phyloP scores from a whole-genome alignment of 2,113 vertebrate species.

The Ceyx margarethae region DNA sequence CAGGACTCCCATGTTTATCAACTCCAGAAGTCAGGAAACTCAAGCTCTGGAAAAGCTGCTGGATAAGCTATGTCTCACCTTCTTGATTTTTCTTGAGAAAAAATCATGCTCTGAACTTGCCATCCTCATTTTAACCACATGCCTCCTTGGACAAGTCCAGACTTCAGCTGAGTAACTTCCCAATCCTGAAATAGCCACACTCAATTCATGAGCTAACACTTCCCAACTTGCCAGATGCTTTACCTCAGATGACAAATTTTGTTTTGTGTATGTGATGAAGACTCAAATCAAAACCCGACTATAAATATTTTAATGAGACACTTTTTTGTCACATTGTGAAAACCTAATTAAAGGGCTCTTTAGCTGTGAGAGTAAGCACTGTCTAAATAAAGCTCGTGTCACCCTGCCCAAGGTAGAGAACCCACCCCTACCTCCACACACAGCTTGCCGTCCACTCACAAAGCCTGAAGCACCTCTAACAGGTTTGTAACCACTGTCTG shows the following conservation, averaged over 20 bases:
- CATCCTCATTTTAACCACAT: neutral
- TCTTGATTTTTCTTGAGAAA: neutral
- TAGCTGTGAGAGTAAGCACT: neutral
- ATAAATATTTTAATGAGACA: conserved; percentile 39
- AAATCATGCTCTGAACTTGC: neutral
- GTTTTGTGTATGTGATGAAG: conserved; percentile 11
- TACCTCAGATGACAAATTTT: conserved; percentile 15
- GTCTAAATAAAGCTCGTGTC: neutral
- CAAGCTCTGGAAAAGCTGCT: neutral
- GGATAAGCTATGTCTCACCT: neutral
- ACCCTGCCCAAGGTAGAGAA: neutral
- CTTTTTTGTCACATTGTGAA: neutral
- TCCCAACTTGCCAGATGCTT: conserved; percentile 16
- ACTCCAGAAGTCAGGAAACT: neutral
- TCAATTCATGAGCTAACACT: neutral
- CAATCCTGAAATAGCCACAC: neutral
- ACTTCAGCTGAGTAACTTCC: neutral
- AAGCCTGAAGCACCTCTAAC: neutral
- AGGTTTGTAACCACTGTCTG: neutral
- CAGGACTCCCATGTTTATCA: no score
- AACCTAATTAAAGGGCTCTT: conserved; percentile 16
- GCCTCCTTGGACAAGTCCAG: neutral
- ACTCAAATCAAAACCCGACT: conserved; percentile 27
- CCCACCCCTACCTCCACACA: neutral
- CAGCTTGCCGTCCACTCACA: neutral